Base-by-base conservation (phyloP, 1,140 invertebrate genomes). In the Drosophila nigrodunni region DNA sequence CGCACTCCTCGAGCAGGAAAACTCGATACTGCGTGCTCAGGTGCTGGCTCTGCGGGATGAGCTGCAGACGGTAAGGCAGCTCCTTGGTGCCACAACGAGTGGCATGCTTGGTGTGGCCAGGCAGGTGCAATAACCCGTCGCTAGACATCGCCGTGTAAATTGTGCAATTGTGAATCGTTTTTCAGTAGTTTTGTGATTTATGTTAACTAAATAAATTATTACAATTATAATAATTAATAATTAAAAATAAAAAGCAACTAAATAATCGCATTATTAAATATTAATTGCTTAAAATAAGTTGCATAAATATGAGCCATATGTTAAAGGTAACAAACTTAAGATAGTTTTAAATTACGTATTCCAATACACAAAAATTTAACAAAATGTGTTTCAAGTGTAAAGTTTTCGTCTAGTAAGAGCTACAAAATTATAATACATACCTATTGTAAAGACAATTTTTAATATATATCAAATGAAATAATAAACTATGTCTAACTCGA, bases 1-100 rank as follows among this genome's bases (percentile, higher is more conserved):
- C 0, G 96, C 95, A 43, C 94, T 96, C 25, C 92, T 98, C 13
- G 97, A 97, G 90, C 96, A 97, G 88, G 97, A 98, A 92, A 98
- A 98, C 85, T 96, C 96, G 0, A 95, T 97, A 25, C 92, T 98
- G 3, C 93, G 96, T 54, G 96, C 96, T 0, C 96, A 98, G 91
- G 93, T 97, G 1, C 92, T 95, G 13, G 96, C 96, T 0, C 91
- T 98, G 3, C 92, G 96, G n/a, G 96, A 98, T 85, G 97, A 98
- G 92, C 93, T 96, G 1, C 94, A 96, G 10, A 95, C 96, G 0
- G 93, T 97, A 11, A 90, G 96, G 6, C 94, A 95, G 52, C 93
- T 97, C 76, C 49, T 88, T 5, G 80, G 83, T 21, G 85, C 85
- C 34, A 85, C 80, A 15, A 59, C 80, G 43, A 74, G 85, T 50